Conservation (phyloP, 2,797 vertebrate genomes). For the Thripadectes ignobilis region DNA sequence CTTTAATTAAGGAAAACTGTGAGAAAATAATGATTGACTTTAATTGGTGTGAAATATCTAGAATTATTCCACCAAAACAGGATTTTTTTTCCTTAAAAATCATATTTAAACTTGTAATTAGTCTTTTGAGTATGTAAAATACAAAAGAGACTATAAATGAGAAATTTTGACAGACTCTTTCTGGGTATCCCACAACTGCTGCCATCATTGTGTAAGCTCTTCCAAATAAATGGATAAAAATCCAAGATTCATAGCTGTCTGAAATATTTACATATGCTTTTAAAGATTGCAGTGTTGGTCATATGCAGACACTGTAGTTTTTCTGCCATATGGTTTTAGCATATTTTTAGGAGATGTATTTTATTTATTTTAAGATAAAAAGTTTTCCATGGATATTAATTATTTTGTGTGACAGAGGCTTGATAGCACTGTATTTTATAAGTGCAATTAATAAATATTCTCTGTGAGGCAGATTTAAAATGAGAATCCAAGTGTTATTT, state of each 20-base stretch:
- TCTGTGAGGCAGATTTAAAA: not conserved
- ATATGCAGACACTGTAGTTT: not conserved
- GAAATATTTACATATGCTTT: not conserved
- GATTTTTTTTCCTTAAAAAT: constrained; percentile 30
- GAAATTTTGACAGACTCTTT: not conserved
- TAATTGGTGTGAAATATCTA: constrained; percentile 9
- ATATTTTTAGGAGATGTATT: not conserved
- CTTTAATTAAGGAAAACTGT: constrained; percentile 31
- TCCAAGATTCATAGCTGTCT: not conserved
- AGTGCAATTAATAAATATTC: not conserved
- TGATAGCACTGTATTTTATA: not conserved
- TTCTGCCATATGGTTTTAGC: not conserved
- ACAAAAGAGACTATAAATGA: constrained; percentile 10
- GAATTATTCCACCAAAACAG: constrained; percentile 25
- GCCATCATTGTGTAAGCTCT: not conserved
- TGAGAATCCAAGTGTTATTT: not conserved
- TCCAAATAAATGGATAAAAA: not conserved
- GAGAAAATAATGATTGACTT: constrained; percentile 45
- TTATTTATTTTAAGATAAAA: not conserved
- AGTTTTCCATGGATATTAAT: not conserved
- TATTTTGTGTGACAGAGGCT: not conserved
- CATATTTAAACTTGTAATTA: constrained; percentile 33
- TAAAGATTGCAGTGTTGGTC: not conserved
- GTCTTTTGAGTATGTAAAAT: constrained; percentile 22
- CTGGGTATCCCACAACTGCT: not conserved